Evolutionary conservation across 2,113 vertebrate genomes (phyloP).

Genomic region (Campylorhamphus procurvoides): DNA sequence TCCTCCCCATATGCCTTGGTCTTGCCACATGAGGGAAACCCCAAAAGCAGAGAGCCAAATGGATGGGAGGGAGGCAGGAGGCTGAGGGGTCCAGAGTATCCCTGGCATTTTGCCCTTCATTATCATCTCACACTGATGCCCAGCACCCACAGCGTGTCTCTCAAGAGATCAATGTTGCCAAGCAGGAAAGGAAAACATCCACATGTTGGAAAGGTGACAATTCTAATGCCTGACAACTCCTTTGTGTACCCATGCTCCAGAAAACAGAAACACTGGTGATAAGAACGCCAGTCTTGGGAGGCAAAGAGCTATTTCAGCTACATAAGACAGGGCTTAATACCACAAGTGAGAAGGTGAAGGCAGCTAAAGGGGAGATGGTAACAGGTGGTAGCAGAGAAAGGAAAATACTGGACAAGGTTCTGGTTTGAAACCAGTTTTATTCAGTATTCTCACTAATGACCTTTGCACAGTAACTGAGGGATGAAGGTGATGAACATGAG

Average conservation of each 20-base stretch:
- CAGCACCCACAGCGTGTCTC: rapidly evolving
- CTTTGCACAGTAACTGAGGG: background rate
- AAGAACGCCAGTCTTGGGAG: background rate
- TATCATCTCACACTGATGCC: background rate
- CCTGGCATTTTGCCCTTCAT: background rate
- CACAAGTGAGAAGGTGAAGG: background rate
- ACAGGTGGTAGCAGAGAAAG: background rate
- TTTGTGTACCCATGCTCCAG: background rate
- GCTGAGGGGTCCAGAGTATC: background rate
- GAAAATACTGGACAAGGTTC: background rate
- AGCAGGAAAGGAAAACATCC: background rate
- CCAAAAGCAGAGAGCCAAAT: background rate
- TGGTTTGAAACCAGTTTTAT: background rate
- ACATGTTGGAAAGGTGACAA: background rate
- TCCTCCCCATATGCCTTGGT: background rate
- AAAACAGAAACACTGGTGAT: background rate
- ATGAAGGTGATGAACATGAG: background rate
- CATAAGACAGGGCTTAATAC: background rate
- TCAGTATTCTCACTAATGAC: background rate
- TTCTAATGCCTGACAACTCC: background rate
- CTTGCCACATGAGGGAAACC: rapidly evolving
- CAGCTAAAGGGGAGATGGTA: background rate
- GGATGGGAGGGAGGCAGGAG: background rate
- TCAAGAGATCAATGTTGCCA: background rate
- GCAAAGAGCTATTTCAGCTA: background rate